Conservation (phyloP, 2,888 invertebrate genomes). For the Acronicta alni region DNA sequence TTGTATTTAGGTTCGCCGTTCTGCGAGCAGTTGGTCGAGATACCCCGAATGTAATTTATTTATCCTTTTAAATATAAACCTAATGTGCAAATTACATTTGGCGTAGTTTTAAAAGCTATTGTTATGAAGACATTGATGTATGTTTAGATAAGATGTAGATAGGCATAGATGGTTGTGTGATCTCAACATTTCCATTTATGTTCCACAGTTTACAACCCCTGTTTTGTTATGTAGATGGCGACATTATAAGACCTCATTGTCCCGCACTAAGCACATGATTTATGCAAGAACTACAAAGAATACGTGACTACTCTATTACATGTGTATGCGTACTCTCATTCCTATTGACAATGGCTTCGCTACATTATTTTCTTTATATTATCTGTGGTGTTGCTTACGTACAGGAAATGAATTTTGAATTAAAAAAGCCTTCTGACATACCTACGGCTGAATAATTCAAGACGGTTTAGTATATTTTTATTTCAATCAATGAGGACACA, state of each 20-base stretch:
- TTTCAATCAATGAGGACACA: slow-evolving; percentile 10
- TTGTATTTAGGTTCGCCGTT: slow-evolving; percentile 6
- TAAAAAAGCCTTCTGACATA: slow-evolving; percentile 22
- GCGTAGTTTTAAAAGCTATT: slow-evolving; percentile 43
- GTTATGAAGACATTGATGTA: slow-evolving; percentile 39
- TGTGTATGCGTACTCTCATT: slow-evolving; percentile 36
- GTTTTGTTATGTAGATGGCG: slow-evolving; percentile 78
- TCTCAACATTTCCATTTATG: slow-evolving; percentile 54
- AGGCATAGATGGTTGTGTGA: slow-evolving; percentile 50
- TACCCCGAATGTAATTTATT: slow-evolving; percentile 24
- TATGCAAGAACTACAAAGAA: slow-evolving; percentile 64
- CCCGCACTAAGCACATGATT: slow-evolving; percentile 62
- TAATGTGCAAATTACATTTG: slow-evolving; percentile 26
- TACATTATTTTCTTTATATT: slow-evolving; percentile 33
- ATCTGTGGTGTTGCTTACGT: slow-evolving; percentile 23
- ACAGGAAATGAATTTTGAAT: slow-evolving; percentile 31
- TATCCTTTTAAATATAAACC: slow-evolving; percentile 22
- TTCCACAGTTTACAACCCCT: slow-evolving; percentile 61
- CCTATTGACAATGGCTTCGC: slow-evolving; percentile 37
- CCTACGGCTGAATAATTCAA: slow-evolving; percentile 12
- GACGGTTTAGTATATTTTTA: slow-evolving; percentile 14
- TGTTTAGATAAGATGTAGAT: slow-evolving; percentile 38
- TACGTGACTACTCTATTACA: slow-evolving; percentile 54
- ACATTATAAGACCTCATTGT: slow-evolving; percentile 69
- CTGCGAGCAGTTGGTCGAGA: slow-evolving; percentile 3